A percentile compares a stretch with the other conserved stretches of the same genome.
Evolutionary conservation across 1,140 invertebrate species (phyloP).

Genomic region (Stegodyphus mimosarum): DNA sequence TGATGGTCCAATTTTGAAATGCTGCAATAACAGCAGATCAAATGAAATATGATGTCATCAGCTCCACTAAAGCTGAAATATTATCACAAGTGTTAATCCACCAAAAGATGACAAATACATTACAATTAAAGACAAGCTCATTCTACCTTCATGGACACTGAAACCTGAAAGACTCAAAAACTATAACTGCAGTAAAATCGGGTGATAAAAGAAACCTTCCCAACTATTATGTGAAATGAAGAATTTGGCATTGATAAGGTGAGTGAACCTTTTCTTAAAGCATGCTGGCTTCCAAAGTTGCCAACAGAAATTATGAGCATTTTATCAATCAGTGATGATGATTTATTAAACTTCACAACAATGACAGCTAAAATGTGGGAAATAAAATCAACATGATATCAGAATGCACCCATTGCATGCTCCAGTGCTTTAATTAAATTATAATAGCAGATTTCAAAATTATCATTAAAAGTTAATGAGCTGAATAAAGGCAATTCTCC

Average conservation of each 20-base stretch:
- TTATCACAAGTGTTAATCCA: slow-evolving; percentile 6
- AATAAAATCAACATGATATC: neutral
- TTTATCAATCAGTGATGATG: slow-evolving; percentile 8
- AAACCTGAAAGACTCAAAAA: slow-evolving; percentile 6
- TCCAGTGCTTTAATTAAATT: neutral
- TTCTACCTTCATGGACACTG: slow-evolving; percentile 5
- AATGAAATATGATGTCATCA: slow-evolving; percentile 23
- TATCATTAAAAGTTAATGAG: neutral
- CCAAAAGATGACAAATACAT: neutral
- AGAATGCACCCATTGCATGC: neutral
- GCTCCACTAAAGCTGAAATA: slow-evolving; percentile 13
- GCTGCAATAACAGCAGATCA: slow-evolving; percentile 1
- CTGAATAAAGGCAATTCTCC: neutral
- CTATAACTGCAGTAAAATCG: neutral
- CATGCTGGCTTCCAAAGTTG: neutral
- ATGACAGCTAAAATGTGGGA: neutral
- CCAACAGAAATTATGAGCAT: neutral
- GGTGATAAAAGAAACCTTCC: neutral
- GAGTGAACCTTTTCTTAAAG: slow-evolving; percentile 16
- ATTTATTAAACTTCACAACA: neutral
- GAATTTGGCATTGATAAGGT: neutral
- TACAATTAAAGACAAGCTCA: neutral
- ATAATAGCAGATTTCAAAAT: slow-evolving; percentile 12
- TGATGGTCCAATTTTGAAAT: neutral
- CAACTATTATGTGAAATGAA: slow-evolving; percentile 7